phyloP scores from a whole-genome alignment of 1,140 invertebrate species.

The Plodia interpunctella region DNA sequence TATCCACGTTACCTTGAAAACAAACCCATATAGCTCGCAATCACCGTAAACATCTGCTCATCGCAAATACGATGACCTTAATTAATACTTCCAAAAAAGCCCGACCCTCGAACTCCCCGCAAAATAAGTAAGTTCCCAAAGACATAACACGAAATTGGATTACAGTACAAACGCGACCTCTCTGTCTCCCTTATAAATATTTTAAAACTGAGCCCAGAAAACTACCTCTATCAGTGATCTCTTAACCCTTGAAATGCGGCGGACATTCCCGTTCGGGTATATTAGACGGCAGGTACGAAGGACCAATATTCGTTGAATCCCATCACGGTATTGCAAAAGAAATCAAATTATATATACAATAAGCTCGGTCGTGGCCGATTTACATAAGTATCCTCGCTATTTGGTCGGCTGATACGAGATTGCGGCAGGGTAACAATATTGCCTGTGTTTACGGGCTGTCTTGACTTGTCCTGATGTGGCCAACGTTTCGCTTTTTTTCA shows the following conservation, averaged over 20 bases:
- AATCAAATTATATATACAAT: conserved; percentile 76
- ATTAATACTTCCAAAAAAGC: conserved; percentile 69
- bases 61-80: conserved; percentile 43
- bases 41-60: conserved; percentile 6
- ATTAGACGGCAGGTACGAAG: conserved; percentile 58
- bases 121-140: conserved; percentile 70
- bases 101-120: conserved; percentile 48
- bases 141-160: conserved; percentile 75
- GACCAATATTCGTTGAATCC: conserved; percentile 60
- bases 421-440: conserved; percentile 65
- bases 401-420: conserved; percentile 65
- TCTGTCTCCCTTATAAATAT: conserved; percentile 68
- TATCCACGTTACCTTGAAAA: background rate
- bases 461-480: conserved; percentile 46
- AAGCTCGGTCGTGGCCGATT: conserved; percentile 66
- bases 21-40: background rate
- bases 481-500: conserved; percentile 9
- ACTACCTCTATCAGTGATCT: conserved; percentile 59
- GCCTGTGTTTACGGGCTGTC: conserved; percentile 54
- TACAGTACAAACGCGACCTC: conserved; percentile 55
- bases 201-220: conserved; percentile 55
- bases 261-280: conserved; percentile 43
- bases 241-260: conserved; percentile 53
- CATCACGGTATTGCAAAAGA: conserved; percentile 69
- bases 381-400: conserved; percentile 72